Percentiles rank a stretch among this genome's conserved stretches.
Conservation (phyloP, 2,888 invertebrate genomes). For the Diarsia brunnea region DNA sequence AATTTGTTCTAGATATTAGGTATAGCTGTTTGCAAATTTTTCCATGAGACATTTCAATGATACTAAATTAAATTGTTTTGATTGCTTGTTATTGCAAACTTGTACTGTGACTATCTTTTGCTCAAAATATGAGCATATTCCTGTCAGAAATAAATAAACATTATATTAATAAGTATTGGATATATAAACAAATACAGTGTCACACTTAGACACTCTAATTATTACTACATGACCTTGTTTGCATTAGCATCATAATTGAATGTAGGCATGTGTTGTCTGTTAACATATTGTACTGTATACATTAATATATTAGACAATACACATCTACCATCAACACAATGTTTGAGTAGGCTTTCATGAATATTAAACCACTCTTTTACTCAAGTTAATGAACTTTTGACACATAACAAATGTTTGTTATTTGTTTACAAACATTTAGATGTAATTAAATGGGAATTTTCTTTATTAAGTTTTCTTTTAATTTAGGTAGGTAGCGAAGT, state of each 20-base stretch:
- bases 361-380: constrained; percentile 22
- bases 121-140: constrained; percentile 17
- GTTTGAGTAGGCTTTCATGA: neutral
- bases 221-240: constrained; percentile 10
- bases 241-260: constrained; percentile 4
- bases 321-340: neutral
- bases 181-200: neutral
- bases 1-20: neutral
- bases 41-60: neutral
- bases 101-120: constrained; percentile 10
- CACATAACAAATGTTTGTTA: constrained; percentile 17
- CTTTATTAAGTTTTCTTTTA: neutral
- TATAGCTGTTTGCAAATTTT: neutral
- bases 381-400: constrained; percentile 27
- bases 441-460: neutral
- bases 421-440: constrained; percentile 12
- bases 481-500: neutral
- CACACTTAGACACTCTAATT: neutral
- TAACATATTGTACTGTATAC: neutral
- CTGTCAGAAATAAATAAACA: neutral
- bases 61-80: constrained; percentile 20
- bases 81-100: constrained; percentile 12
- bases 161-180: neutral
- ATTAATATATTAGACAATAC: neutral
- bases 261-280: constrained; percentile 4